Percentiles rank a stretch among this genome's conserved stretches.
These are phyloP conservation scores for Trissolcus japonicus DNA, from an alignment of 2,888 invertebrate genomes.

Conservation along the genomic window DNA sequence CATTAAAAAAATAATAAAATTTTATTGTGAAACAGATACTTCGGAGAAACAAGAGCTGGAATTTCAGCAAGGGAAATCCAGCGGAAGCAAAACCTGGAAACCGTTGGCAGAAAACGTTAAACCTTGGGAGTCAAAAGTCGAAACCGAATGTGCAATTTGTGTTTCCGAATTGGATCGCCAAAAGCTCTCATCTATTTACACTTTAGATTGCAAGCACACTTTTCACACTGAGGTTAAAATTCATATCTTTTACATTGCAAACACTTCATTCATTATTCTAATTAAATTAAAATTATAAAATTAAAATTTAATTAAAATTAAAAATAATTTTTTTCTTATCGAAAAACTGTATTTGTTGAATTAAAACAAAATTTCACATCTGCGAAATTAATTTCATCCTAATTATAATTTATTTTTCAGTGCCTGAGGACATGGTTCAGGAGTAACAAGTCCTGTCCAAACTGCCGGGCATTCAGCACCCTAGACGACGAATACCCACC, in stretches of 20 bases:
- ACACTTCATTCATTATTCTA: slow-evolving; percentile 12
- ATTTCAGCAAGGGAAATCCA: background rate
- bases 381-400: background rate
- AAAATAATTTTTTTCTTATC: background rate
- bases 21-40: background rate
- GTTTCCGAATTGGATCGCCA: slow-evolving; percentile 33
- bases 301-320: too few species aligned
- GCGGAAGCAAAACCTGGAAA: slow-evolving; percentile 59
- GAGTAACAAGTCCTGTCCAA: slow-evolving; percentile 63
- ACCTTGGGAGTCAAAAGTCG: slow-evolving; percentile 50
- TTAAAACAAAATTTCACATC: background rate
- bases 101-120: slow-evolving; percentile 29
- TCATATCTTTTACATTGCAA: background rate
- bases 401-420: slow-evolving; percentile 56
- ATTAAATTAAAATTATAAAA: too few species aligned
- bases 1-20: background rate
- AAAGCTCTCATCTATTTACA: slow-evolving; percentile 31
- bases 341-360: background rate
- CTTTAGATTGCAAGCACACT: slow-evolving; percentile 62
- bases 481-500: slow-evolving; percentile 66
- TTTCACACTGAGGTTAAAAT: slow-evolving; percentile 63
- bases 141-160: slow-evolving; percentile 65
- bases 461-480: slow-evolving; percentile 60
- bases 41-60: background rate
- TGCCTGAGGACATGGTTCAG: slow-evolving; percentile 64